These are phyloP conservation scores for Lycophotia porphyrea DNA, from an alignment of 2,888 invertebrate species.

Conservation along the genomic window DNA sequence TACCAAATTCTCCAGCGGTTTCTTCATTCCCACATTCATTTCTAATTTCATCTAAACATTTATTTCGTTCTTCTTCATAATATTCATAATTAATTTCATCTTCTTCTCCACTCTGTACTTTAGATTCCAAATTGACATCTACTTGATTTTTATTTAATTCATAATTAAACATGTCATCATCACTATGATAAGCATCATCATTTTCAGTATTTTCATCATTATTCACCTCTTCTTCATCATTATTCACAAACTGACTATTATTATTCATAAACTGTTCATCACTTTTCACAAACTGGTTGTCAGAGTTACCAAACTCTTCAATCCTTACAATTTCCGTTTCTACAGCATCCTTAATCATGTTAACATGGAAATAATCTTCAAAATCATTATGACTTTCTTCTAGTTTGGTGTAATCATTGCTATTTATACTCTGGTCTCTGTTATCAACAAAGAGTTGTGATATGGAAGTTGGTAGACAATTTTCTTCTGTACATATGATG, in stretches of 20 bases:
- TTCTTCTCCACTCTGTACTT: conserved; percentile 1
- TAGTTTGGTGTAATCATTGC: conserved; percentile 61
- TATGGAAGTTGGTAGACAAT: conserved; percentile 68
- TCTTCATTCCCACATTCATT: conserved; percentile 41
- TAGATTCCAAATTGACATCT: conserved; percentile 1
- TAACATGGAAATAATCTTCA: conserved; percentile 45
- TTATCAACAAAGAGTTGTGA: conserved; percentile 46
- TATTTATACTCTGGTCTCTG: conserved; percentile 43
- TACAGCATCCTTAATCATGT: not conserved
- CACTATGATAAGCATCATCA: not conserved
- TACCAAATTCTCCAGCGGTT: conserved; percentile 39
- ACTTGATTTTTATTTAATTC: conserved; percentile 3
- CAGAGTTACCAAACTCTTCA: not conserved
- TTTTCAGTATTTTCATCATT: not conserved
- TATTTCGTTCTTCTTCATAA: conserved; percentile 42
- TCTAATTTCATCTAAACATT: conserved; percentile 42
- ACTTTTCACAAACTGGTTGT: conserved; percentile 3
- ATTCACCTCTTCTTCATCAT: not conserved
- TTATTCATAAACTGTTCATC: not conserved
- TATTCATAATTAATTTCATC: conserved; percentile 27
- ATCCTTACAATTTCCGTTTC: conserved; percentile 30
- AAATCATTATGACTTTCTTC: conserved; percentile 49
- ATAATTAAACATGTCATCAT: conserved; percentile 23
- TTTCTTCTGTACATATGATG: conserved; percentile 78
- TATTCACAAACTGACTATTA: not conserved